Evolutionary conservation across 2,113 vertebrate genomes (phyloP).

Genomic region (Lota lota): DNA sequence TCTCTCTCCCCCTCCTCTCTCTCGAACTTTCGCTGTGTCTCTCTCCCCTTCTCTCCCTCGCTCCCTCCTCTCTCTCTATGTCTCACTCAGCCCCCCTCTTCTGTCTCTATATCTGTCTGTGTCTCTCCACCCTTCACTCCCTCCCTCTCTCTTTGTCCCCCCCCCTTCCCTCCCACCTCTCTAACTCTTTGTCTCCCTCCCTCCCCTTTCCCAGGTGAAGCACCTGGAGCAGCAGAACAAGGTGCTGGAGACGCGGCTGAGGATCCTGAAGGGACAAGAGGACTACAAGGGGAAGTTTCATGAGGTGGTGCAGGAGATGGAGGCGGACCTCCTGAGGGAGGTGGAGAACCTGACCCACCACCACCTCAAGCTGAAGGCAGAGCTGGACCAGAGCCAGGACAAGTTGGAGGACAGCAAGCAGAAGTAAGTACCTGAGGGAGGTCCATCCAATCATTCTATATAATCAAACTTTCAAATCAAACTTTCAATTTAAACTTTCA

Average conservation of each 20-base stretch:
- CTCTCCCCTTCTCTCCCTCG: too few species aligned
- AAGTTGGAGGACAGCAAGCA: conserved; percentile 60
- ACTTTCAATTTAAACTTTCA: neutral
- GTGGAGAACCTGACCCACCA: conserved; percentile 55
- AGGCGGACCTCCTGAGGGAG: conserved; percentile 64
- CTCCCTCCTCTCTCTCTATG: too few species aligned
- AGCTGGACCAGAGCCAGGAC: conserved; percentile 48
- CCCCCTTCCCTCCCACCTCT: neutral
- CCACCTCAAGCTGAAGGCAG: conserved; percentile 57
- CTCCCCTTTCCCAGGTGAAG: conserved; percentile 55
- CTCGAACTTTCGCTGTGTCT: too few species aligned
- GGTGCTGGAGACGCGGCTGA: conserved; percentile 65
- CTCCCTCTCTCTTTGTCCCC: neutral
- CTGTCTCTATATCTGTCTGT: too few species aligned
- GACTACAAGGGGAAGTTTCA: conserved; percentile 65
- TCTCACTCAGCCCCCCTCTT: too few species aligned
- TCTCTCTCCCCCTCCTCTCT: too few species aligned
- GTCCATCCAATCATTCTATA: too few species aligned
- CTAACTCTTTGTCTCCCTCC: neutral
- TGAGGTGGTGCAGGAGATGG: conserved; percentile 44
- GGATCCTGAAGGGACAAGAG: conserved; percentile 66
- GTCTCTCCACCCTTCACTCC: neutral
- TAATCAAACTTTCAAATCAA: too few species aligned
- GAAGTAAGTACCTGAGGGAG: conserved; percentile 42
- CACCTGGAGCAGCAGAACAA: conserved; percentile 73